Evolutionary conservation across 2,888 invertebrate species (phyloP).

Genomic region (Cataglyphis cursor): DNA sequence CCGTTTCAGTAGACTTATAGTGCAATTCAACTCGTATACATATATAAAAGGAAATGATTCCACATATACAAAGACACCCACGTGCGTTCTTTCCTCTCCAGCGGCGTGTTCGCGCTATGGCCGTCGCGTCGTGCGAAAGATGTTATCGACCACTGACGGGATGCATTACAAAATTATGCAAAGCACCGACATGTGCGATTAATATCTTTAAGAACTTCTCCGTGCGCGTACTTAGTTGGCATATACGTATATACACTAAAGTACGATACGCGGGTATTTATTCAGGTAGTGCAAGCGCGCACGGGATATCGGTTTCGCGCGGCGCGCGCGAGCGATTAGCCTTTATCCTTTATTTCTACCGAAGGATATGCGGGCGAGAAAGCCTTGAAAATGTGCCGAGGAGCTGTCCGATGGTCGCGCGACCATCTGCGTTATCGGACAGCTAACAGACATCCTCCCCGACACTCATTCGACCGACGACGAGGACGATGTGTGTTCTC

Average conservation of each 20-base stretch:
- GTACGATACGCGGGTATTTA: constrained; percentile 52
- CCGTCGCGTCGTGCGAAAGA: constrained; percentile 71
- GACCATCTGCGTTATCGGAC: constrained; percentile 48
- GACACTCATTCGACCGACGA: constrained; percentile 19
- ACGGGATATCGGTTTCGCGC: constrained; percentile 51
- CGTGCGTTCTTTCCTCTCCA: constrained; percentile 65
- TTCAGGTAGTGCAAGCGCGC: constrained; percentile 39
- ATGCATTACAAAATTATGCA: constrained; percentile 77
- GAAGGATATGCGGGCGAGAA: constrained; percentile 56
- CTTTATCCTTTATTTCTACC: constrained; percentile 56
- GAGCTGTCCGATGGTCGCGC: constrained; percentile 13
- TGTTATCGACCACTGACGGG: constrained; percentile 72
- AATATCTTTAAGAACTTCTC: constrained; percentile 66
- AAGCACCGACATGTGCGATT: constrained; percentile 72
- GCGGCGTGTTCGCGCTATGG: constrained; percentile 43
- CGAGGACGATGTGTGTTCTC: constrained; percentile 5
- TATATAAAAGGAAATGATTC: constrained; percentile 53
- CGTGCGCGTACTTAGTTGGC: constrained; percentile 1
- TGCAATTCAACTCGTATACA: neutral
- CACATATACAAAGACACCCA: constrained; percentile 67
- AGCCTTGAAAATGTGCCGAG: constrained; percentile 41
- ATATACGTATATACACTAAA: constrained; percentile 11
- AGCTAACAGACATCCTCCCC: constrained; percentile 9
- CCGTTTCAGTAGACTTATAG: constrained; percentile 31
- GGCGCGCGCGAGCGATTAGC: constrained; percentile 53